Evolutionary conservation across 2,888 invertebrate genomes (phyloP).

Genomic region (Pyrrhia umbra): DNA sequence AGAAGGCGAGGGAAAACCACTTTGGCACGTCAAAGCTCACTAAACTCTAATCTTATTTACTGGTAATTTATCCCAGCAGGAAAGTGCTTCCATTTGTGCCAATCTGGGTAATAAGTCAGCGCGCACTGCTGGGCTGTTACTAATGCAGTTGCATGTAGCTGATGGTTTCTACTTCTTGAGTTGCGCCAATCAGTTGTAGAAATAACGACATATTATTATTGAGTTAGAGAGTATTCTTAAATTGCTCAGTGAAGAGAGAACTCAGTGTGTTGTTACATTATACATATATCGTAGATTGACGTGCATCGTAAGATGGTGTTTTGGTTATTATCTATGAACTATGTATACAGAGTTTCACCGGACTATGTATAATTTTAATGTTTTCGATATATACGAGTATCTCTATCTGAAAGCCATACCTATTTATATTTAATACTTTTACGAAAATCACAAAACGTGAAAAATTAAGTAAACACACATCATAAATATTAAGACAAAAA

Average conservation of each 20-base stretch:
- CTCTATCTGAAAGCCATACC: too few species aligned
- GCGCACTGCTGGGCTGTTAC: background rate
- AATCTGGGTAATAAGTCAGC: slow-evolving; percentile 18
- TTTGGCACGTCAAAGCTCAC: slow-evolving; percentile 22
- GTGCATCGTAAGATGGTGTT: too few species aligned
- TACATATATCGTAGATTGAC: too few species aligned
- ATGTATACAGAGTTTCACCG: too few species aligned
- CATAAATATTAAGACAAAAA: too few species aligned
- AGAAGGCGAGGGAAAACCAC: slow-evolving; percentile 12
- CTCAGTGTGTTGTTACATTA: background rate
- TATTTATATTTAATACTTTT: too few species aligned
- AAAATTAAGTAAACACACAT: too few species aligned
- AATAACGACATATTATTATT: background rate
- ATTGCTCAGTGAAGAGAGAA: background rate
- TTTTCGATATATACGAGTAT: too few species aligned
- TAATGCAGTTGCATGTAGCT: background rate
- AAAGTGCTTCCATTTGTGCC: slow-evolving; percentile 37
- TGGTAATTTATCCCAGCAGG: slow-evolving; percentile 35
- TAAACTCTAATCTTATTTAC: slow-evolving; percentile 37
- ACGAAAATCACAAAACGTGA: too few species aligned
- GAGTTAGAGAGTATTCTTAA: background rate
- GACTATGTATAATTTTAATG: too few species aligned
- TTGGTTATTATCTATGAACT: too few species aligned
- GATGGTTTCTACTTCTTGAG: background rate
- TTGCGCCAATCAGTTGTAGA: background rate